These are phyloP conservation scores for Danio rerio DNA, from an alignment of 2,113 vertebrate genomes.

Conservation along the genomic window DNA sequence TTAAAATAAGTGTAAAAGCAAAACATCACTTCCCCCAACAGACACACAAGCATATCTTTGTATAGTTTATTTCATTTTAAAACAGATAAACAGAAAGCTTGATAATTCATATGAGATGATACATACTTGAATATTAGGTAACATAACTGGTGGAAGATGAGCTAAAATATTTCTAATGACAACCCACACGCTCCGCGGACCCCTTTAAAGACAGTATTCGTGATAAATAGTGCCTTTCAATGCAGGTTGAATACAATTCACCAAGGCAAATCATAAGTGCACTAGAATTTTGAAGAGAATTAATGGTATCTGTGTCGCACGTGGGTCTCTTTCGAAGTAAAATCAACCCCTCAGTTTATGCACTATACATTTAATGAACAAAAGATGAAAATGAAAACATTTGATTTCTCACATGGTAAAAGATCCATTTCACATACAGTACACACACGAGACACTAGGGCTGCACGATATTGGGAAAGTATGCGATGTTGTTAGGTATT, in stretches of 20 bases:
- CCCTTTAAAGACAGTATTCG: conserved; percentile 56
- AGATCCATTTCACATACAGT: neutral
- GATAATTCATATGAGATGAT: conserved; percentile 74
- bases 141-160: conserved; percentile 67
- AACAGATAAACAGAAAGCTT: conserved; percentile 68
- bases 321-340: conserved; percentile 23
- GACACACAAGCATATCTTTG: conserved; percentile 41
- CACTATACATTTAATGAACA: conserved; percentile 30
- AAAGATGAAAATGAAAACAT: neutral
- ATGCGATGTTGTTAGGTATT: too few species aligned
- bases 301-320: neutral
- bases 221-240: conserved; percentile 63
- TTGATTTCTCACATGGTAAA: neutral
- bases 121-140: conserved; percentile 75
- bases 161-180: conserved; percentile 60
- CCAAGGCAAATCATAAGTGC: conserved; percentile 65
- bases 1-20: neutral
- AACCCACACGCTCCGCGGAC: conserved; percentile 52
- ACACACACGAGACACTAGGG: too few species aligned
- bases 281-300: conserved; percentile 41
- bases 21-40: neutral
- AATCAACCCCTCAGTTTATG: conserved; percentile 51
- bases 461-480: too few species aligned
- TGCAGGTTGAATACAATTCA: conserved; percentile 69
- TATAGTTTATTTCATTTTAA: conserved; percentile 77